Base-by-base conservation (phyloP, 2,113 vertebrate genomes). In the Malurus alboscapulatus region DNA sequence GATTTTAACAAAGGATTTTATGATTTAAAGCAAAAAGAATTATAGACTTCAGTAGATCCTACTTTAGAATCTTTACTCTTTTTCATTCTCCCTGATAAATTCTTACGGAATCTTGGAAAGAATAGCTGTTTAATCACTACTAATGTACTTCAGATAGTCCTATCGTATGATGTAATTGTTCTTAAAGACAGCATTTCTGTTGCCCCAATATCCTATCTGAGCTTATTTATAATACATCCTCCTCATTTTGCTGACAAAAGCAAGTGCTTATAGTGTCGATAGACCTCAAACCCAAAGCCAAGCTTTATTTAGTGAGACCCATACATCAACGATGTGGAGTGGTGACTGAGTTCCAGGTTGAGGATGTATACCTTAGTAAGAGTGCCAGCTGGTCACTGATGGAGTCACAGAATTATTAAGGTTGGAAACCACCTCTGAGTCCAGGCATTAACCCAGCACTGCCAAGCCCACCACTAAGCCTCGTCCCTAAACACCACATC, bases 1-100 rank as follows among this genome's bases (percentile, higher is more conserved):
- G 20, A 63, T 95, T 95, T 95, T 90, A 76, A 83, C 82, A 84
- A 93, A 94, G 44, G 66, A 58, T 95, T 87, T 26, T 44, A 67
- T 67, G 30, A 86, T 89, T 81, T 87, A 62, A 90, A 79, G 57
- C 38, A 38, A 59, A 87, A 88, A 87, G 54, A 45, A 76, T 0
- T 14, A 36, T 45, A 76, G 55, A 67, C 61, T 79, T 94, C 47
- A 59, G 21, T 76, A 66, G 34, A 59, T 90, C 20, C 48, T 80
- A 22, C 62, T 69, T 73, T 34, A 68, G 73, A 94, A 85, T 92
- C 74, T 89, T 90, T 66, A 63, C 40, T 22, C 57, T 94, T 88
- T 91, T 74, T 80, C 45, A n/a, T 92, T 87, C 81, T 85, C 17
- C 18, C 32, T 93, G 50, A 69, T 76, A 78, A 89, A 85, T 87